A percentile compares a stretch with the other conserved stretches of the same genome.
Evolutionary conservation across 2,888 invertebrate genomes (phyloP).

Genomic region (Agrenia bidenticulata): DNA sequence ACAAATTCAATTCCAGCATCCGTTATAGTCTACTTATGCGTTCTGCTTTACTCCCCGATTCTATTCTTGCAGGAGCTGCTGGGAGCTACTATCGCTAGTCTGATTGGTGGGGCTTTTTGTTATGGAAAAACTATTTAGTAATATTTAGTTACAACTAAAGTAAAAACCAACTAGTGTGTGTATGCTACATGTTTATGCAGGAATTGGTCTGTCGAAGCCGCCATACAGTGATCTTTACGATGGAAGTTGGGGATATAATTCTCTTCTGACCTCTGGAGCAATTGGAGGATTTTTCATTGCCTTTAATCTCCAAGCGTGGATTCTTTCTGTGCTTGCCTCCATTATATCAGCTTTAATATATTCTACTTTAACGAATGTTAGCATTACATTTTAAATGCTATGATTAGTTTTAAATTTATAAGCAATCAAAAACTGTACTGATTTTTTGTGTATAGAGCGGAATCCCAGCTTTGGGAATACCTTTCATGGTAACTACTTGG

Average conservation of each 20-base stretch:
- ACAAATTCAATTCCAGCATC: slow-evolving; percentile 27
- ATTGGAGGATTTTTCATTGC: slow-evolving; percentile 45
- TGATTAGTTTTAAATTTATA: slow-evolving; percentile 4
- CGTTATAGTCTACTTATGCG: slow-evolving; percentile 26
- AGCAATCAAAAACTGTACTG: too few relatives aligned
- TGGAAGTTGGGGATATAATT: slow-evolving; percentile 45
- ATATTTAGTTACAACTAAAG: too few relatives aligned
- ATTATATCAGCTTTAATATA: slow-evolving; percentile 34
- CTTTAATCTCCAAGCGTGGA: slow-evolving; percentile 37
- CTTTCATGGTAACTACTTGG: slow-evolving; percentile 47
- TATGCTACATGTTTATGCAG: neutral
- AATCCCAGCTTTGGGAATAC: slow-evolving; percentile 40
- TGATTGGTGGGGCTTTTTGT: slow-evolving; percentile 32
- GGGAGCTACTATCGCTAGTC: slow-evolving; percentile 34
- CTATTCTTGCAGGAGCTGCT: slow-evolving; percentile 26
- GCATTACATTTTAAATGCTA: neutral
- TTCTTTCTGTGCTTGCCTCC: slow-evolving; percentile 33
- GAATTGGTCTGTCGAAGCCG: neutral
- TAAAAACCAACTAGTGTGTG: neutral
- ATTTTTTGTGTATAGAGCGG: slow-evolving; percentile 27
- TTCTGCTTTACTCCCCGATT: slow-evolving; percentile 42
- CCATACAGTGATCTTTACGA: slow-evolving; percentile 25
- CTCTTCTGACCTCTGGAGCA: slow-evolving; percentile 31
- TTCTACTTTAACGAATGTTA: slow-evolving; percentile 36
- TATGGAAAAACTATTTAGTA: too few relatives aligned